Evolutionary conservation across 2,888 invertebrate genomes (phyloP), one percentile per base, ranked within the genome.

Genomic region (Margaritifera margaritifera): DNA sequence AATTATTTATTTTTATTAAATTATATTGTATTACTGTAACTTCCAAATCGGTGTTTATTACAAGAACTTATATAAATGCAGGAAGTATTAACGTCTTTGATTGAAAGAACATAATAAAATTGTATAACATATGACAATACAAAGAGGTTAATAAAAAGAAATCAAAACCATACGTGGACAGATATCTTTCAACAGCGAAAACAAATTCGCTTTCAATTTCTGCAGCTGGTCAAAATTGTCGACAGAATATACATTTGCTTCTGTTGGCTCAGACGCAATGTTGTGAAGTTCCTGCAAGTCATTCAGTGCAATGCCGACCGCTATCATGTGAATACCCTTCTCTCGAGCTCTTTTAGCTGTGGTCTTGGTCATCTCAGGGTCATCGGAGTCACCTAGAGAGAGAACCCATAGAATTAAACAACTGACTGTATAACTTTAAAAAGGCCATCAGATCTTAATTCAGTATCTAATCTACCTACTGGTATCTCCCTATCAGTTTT

Each of bases 101-200:
- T n/a, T n/a, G n/a, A n/a, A n/a, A n/a, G n/a, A n/a, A n/a, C n/a
- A n/a, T n/a, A n/a, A n/a, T n/a, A n/a, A n/a, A n/a, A n/a, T n/a
- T n/a, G n/a, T n/a, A n/a, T n/a, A n/a, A n/a, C n/a, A n/a, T n/a
- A n/a, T n/a, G n/a, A n/a, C n/a, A n/a, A n/a, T n/a, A n/a, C n/a
- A n/a, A n/a, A n/a, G n/a, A n/a, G n/a, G n/a, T n/a, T 19, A 20
- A 62, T 25, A 19, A 24, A 11, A 15, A 57, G 19, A 24, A 19
- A 57, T 25, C 20, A 61, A 54, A 24, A 11, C 51, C 72, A 66
- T 61, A 74, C 74, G 70, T 27, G 74, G 74, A 53, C 74, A 74
- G 24, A 66, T 63, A 50, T 68, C 64, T 50, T 61, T 61, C 15
- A 74, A 61, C 11, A 61, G 52, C 18, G 19, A 25, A 27, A 60